phyloP scores from a whole-genome alignment of 2,888 invertebrate species.

The Drosophila incognita region DNA sequence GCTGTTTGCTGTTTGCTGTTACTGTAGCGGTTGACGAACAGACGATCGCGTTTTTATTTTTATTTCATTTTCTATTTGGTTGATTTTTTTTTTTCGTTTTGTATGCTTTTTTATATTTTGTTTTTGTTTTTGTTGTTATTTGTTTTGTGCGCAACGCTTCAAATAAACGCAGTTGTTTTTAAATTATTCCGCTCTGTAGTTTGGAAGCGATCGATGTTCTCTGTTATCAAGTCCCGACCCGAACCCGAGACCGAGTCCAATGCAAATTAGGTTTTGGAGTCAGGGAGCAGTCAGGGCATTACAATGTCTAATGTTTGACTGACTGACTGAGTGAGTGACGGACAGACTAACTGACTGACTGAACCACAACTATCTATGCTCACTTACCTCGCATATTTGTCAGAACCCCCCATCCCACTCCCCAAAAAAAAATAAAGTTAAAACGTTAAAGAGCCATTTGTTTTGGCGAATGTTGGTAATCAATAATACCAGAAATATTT shows the following conservation, averaged over 20 bases:
- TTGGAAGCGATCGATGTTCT: slow-evolving; percentile 59
- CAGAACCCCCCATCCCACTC: slow-evolving; percentile 10
- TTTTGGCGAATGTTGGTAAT: slow-evolving; percentile 63
- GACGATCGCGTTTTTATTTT: slow-evolving; percentile 78
- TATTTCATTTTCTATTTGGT: slow-evolving; percentile 75
- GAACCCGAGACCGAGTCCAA: slow-evolving; percentile 40
- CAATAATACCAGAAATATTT: slow-evolving; percentile 73
- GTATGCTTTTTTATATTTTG: slow-evolving; percentile 61
- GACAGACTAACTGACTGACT: slow-evolving; percentile 14
- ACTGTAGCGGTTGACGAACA: slow-evolving; percentile 62
- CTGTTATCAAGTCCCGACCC: slow-evolving; percentile 68
- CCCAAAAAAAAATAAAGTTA: slow-evolving; percentile 5
- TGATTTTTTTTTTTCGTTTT: slow-evolving; percentile 23
- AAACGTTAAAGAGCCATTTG: slow-evolving; percentile 61
- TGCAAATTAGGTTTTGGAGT: slow-evolving; percentile 58
- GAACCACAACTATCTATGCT: slow-evolving; percentile 32
- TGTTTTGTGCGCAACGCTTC: slow-evolving; percentile 43
- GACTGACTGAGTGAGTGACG: slow-evolving; percentile 21
- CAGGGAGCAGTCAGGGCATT: slow-evolving; percentile 49
- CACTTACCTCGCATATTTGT: slow-evolving; percentile 60
- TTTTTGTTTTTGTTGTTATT: slow-evolving; percentile 8
- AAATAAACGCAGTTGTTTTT: slow-evolving; percentile 58
- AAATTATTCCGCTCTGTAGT: slow-evolving; percentile 62
- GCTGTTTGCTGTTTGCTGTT: slow-evolving; percentile 38
- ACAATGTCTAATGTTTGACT: slow-evolving; percentile 71